These are phyloP conservation scores for Illadopsis cleaveri DNA, from an alignment of 2,113 vertebrate species.

Conservation along the genomic window DNA sequence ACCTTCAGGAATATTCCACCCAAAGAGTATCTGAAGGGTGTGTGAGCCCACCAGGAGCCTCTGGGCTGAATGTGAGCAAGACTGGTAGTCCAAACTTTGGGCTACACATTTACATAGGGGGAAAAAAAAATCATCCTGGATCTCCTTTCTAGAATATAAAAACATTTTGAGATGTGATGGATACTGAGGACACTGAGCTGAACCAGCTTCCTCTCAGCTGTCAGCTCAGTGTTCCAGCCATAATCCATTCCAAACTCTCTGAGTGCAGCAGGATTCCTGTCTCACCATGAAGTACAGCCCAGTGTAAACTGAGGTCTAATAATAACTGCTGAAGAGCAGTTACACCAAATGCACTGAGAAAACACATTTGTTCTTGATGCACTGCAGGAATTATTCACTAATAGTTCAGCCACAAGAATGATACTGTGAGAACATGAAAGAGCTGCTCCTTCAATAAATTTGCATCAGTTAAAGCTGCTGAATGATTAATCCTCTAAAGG, in stretches of 20 bases:
- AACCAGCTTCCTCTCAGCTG: neutral
- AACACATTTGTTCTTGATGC: neutral
- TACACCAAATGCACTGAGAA: neutral
- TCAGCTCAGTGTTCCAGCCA: neutral
- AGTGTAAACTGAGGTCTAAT: neutral
- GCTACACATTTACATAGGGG: neutral
- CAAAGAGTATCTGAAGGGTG: neutral
- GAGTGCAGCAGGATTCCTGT: neutral
- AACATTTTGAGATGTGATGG: neutral
- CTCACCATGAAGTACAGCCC: neutral
- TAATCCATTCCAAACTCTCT: neutral
- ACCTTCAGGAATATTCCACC: neutral
- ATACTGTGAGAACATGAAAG: neutral
- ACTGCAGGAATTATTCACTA: neutral
- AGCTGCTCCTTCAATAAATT: neutral
- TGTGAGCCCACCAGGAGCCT: neutral
- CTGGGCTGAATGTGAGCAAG: neutral
- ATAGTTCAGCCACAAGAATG: neutral
- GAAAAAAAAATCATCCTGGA: neutral
- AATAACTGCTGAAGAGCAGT: neutral
- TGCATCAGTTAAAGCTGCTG: neutral
- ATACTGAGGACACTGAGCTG: neutral
- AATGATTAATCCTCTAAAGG: slow-evolving; percentile 23
- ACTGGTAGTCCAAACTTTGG: neutral
- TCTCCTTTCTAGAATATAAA: neutral